Evolutionary conservation across 2,113 vertebrate genomes (phyloP).

Genomic region (Colius striatus): DNA sequence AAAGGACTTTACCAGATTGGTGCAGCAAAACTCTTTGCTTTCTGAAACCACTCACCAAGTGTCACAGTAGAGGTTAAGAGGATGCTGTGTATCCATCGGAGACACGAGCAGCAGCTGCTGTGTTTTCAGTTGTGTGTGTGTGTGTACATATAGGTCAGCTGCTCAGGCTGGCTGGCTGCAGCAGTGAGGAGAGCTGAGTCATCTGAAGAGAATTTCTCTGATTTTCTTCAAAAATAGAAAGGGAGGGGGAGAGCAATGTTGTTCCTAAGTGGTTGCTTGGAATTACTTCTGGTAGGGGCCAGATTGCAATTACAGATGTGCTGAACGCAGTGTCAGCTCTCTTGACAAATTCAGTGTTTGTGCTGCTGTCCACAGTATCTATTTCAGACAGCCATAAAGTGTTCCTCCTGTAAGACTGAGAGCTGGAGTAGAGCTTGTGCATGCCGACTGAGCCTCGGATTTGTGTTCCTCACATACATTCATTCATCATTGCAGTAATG

Average conservation of each 20-base stretch:
- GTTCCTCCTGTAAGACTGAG: neutral
- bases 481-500: neutral
- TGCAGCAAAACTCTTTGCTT: neutral
- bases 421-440: neutral
- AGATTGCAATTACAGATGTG: conserved; percentile 71
- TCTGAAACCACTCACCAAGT: neutral
- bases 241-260: neutral
- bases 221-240: conserved; percentile 10
- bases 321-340: conserved; percentile 10
- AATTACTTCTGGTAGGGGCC: conserved; percentile 47
- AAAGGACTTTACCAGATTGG: neutral
- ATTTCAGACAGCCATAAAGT: conserved; percentile 32
- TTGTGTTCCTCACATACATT: neutral
- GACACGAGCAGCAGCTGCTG: accelerated
- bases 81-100: neutral
- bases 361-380: conserved; percentile 50
- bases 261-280: conserved; percentile 30
- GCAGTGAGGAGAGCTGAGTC: neutral
- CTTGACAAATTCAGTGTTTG: conserved; percentile 41
- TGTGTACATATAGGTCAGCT: accelerated
- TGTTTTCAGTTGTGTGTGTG: neutral
- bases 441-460: neutral
- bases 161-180: neutral
- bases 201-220: neutral
- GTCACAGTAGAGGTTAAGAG: neutral